Evolutionary conservation across 2,797 vertebrate species (phyloP).

Genomic region (Sphenopsis melanotis): DNA sequence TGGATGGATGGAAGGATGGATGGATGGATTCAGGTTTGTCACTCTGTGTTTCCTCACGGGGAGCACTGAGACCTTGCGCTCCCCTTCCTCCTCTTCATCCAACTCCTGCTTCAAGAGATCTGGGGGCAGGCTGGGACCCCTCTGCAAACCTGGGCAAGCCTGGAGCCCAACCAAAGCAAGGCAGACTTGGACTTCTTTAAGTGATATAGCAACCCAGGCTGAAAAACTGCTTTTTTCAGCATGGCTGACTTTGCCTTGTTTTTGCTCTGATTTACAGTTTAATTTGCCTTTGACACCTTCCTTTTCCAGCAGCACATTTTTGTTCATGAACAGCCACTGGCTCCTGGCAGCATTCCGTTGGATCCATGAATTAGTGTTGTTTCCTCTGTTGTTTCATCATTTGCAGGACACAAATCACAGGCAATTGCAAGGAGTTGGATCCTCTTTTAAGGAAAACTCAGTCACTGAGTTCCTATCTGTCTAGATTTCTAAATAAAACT

Average conservation of each 20-base stretch:
- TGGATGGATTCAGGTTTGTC: rapidly evolving
- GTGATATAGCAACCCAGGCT: background rate
- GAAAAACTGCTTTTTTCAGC: background rate
- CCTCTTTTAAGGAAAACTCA: background rate
- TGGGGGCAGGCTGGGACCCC: background rate
- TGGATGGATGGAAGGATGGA: too few species aligned
- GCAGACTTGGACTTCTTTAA: background rate
- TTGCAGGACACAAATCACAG: background rate
- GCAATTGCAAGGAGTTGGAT: background rate
- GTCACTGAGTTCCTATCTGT: background rate
- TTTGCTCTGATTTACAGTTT: constrained; percentile 5
- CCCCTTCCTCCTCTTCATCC: background rate
- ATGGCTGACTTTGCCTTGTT: background rate
- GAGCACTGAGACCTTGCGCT: background rate
- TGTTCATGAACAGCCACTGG: background rate
- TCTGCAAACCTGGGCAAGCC: background rate
- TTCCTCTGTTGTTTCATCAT: background rate
- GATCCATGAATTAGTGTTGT: background rate
- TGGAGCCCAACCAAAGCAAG: background rate
- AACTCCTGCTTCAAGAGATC: background rate
- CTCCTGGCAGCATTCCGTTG: background rate
- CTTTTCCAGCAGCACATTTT: background rate
- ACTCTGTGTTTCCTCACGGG: background rate
- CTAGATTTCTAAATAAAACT: background rate
- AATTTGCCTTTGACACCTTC: constrained; percentile 19